Evolutionary conservation across 2,797 vertebrate genomes (phyloP), one percentile per base, ranked within the genome.

Genomic region (Gambusia yucatana): DNA sequence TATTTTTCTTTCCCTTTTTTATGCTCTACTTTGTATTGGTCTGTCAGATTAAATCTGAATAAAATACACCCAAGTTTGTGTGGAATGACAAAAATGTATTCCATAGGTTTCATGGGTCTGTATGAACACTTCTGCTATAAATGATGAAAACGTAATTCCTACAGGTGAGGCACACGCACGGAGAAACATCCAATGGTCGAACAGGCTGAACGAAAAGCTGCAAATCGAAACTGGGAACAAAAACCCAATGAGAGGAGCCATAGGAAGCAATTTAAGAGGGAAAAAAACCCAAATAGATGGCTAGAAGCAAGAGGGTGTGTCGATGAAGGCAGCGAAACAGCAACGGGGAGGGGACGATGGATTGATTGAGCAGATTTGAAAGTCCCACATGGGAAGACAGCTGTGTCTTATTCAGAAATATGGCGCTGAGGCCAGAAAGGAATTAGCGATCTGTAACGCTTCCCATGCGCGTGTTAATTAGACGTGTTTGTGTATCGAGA

Each of bases 241-340:
- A 43, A 63, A 63, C 61, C 33, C n/a, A 28, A 46, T 8, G 6
- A 47, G n/a, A 71, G 28, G n/a, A 43, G 69, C 3, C 3, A 47
- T 17, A 65, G 46, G 48, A 39, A 79, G 1, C n/a, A 75, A 0
- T 47, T 43, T 82, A 76, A 41, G 77, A 83, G 86, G 78, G 81
- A 79, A 43, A 52, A 79, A 89, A 89, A 87, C 87, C 82, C 83
- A 65, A 87, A 82, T 13, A 83, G 77, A 77, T 65, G 77, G 79
- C 73, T 85, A 82, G 86, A 87, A 90, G 79, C 20, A 75, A 50
- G 67, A 81, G 72, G 83, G 71, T 25, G 77, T 61, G 83, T 72
- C 70, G 74, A 63, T 46, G 20, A 72, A 77, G 67, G 81, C 69
- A 83, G 75, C 46, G 28, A 79, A 73, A 59, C 73, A 59, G 73